Evolutionary conservation across 2,797 vertebrate genomes (phyloP).

Genomic region (Chlorospingus flavigularis): DNA sequence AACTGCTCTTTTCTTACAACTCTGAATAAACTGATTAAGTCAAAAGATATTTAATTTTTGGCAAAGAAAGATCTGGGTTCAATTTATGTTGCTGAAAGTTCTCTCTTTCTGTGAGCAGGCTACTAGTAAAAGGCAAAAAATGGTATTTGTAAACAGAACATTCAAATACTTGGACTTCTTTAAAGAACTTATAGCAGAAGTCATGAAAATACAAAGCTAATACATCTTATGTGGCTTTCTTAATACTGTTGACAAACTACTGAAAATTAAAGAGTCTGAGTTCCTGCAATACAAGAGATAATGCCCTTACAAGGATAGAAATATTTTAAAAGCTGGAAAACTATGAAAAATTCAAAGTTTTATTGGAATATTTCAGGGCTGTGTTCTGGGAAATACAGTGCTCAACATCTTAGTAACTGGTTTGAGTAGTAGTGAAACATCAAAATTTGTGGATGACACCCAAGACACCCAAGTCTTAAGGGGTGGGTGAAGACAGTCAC

Average conservation of each 20-base stretch:
- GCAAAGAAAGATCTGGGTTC: not conserved
- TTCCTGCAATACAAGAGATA: not conserved
- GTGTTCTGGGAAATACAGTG: not conserved
- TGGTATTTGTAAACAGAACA: not conserved
- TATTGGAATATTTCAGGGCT: not conserved
- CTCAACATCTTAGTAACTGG: not conserved
- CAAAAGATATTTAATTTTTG: not conserved
- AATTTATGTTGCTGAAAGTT: not conserved
- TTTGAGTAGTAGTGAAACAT: not conserved
- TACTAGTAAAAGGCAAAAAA: not conserved
- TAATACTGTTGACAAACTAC: not conserved
- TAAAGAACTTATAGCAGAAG: not conserved
- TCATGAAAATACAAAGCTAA: not conserved
- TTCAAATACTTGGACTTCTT: not conserved
- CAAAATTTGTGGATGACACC: not conserved
- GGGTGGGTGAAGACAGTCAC: not conserved
- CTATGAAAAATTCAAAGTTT: not conserved
- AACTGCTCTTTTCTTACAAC: not conserved
- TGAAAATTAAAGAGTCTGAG: not conserved
- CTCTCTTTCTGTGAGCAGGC: not conserved
- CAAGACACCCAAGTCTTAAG: not conserved
- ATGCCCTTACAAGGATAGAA: not conserved
- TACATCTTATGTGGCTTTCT: not conserved
- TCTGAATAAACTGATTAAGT: not conserved
- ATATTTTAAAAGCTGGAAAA: not conserved